Evolutionary conservation across 2,113 vertebrate species (phyloP).

Genomic region (Melanotaenia duboulayi): DNA sequence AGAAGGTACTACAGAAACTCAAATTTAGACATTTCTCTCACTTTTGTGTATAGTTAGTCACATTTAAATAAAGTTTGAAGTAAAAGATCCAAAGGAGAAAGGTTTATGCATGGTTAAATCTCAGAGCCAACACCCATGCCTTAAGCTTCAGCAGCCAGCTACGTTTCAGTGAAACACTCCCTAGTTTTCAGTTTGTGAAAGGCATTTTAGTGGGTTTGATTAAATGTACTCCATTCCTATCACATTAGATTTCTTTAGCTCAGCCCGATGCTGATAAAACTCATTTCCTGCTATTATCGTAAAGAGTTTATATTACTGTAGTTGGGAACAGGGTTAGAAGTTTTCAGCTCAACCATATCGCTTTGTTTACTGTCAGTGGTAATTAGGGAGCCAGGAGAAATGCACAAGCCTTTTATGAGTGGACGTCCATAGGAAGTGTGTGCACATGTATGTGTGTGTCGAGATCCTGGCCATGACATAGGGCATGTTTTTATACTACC

Average conservation of each 20-base stretch:
- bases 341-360: constrained; percentile 1
- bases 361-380: constrained; percentile 19
- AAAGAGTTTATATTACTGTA: not conserved
- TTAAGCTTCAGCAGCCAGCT: not conserved
- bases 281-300: not conserved
- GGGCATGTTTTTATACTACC: not conserved
- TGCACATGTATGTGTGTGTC: not conserved
- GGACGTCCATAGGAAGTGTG: constrained; percentile 11
- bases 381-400: constrained; percentile 10
- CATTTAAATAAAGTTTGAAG: not conserved
- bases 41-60: not conserved
- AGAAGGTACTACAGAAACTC: not conserved
- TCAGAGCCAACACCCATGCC: constrained; percentile 33
- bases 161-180: constrained; percentile 49
- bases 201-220: not conserved
- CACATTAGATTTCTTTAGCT: not conserved
- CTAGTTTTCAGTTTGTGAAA: constrained; percentile 16
- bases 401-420: constrained; percentile 38
- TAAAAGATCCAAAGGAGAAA: not conserved
- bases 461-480: constrained; percentile 28
- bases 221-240: not conserved
- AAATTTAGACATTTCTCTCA: not conserved
- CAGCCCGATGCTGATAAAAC: not conserved
- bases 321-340: not conserved
- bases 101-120: not conserved